Percentiles rank a stretch among this genome's conserved stretches.
Conservation (phyloP, 2,113 vertebrate species). For the Sialia sialis region DNA sequence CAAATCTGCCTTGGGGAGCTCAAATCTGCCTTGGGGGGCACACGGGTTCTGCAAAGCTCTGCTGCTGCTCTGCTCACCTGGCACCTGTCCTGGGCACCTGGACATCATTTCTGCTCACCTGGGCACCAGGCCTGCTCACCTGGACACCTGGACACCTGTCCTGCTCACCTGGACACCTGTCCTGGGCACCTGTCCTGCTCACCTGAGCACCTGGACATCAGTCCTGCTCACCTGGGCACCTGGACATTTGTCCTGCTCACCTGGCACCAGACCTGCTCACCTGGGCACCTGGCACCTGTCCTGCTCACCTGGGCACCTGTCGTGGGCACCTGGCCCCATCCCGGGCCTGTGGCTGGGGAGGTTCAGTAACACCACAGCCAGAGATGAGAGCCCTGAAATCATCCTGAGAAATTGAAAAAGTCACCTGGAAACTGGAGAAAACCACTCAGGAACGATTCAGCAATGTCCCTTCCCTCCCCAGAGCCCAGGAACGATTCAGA, state of each 20-base stretch:
- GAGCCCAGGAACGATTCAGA: neutral
- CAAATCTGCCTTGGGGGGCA: rapidly evolving
- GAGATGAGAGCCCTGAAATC: neutral
- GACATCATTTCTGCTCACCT: too few relatives aligned
- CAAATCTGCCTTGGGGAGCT: rapidly evolving
- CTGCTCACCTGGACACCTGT: too few relatives aligned
- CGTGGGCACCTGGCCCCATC: neutral
- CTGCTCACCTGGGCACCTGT: neutral
- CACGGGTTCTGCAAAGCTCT: rapidly evolving
- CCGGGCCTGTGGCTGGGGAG: neutral
- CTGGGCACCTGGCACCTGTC: too few relatives aligned
- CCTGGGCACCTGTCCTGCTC: too few relatives aligned
- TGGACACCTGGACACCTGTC: too few relatives aligned
- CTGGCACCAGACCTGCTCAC: too few relatives aligned
- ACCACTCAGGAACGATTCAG: rapidly evolving
- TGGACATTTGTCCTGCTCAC: neutral
- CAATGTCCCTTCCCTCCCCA: neutral
- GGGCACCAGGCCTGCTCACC: too few relatives aligned
- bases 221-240: neutral
- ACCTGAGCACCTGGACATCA: too few relatives aligned
- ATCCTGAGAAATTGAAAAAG: rapidly evolving
- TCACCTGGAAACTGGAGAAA: neutral
- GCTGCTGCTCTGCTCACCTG: neutral
- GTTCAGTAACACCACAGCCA: rapidly evolving
- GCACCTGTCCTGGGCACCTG: too few relatives aligned